Conservation (phyloP, 2,113 vertebrate genomes). For the Chaetura pelagica region DNA sequence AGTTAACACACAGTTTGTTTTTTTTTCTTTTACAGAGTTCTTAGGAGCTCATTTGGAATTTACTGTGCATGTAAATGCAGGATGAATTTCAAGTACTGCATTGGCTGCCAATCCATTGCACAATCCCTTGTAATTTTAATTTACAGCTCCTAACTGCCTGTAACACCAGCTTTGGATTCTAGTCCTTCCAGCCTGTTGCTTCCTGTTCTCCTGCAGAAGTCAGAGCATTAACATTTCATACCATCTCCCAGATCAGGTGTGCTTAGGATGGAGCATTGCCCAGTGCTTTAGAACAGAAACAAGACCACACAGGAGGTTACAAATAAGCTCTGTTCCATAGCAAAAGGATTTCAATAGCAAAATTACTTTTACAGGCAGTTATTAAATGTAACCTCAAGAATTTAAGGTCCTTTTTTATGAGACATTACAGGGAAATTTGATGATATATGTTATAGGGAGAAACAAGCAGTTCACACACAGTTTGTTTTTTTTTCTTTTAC, state of each 20-base stretch:
- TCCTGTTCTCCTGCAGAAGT: background rate
- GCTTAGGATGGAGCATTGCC: too few species aligned
- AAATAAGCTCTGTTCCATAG: too few species aligned
- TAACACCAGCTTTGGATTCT: background rate
- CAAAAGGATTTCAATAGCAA: too few species aligned
- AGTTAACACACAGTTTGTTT: background rate
- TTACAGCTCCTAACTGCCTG: background rate
- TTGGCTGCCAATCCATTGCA: conserved; percentile 48
- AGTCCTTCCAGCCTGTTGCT: background rate
- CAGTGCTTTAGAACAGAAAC: too few species aligned
- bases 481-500: background rate
- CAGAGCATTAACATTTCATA: background rate
- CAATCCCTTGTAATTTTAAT: conserved; percentile 9
- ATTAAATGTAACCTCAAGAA: too few species aligned
- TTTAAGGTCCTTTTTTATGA: too few species aligned
- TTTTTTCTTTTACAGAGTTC: conserved; percentile 23
- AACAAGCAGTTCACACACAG: background rate
- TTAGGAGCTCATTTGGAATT: conserved; percentile 61
- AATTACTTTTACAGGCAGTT: too few species aligned
- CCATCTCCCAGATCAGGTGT: background rate
- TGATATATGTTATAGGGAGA: background rate
- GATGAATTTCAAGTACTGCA: conserved; percentile 1
- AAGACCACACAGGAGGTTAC: too few species aligned
- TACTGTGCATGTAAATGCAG: conserved; percentile 60
- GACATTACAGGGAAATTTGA: too few species aligned